Percentiles rank a stretch among this genome's conserved stretches.
Evolutionary conservation across 2,888 invertebrate species (phyloP).

Genomic region (Acanthococcus lagerstroemiae): DNA sequence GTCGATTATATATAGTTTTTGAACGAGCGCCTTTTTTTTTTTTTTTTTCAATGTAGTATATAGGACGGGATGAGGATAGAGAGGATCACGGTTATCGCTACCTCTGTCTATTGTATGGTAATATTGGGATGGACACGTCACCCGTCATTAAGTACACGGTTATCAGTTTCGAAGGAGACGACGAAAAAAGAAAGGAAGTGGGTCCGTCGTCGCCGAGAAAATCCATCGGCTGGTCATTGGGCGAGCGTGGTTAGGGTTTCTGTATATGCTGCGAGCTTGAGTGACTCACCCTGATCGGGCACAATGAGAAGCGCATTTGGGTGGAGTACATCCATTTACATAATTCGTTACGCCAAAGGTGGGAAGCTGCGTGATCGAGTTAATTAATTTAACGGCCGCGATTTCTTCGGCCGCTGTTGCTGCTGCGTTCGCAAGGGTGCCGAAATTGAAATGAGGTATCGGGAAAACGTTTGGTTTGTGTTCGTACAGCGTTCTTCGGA

Average conservation of each 20-base stretch:
- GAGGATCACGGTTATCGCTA: not conserved
- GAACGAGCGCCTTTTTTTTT: no score
- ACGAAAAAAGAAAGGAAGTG: slow-evolving; percentile 10
- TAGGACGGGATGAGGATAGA: not conserved
- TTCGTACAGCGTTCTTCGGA: no score
- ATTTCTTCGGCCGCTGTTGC: not conserved
- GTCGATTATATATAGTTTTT: no score
- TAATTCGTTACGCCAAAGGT: slow-evolving; percentile 21
- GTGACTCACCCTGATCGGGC: slow-evolving; percentile 24
- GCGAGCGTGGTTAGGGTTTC: slow-evolving; percentile 14
- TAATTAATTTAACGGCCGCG: no score
- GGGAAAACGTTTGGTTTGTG: no score
- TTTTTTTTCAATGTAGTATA: no score
- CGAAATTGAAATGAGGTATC: no score
- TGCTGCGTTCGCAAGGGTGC: not conserved
- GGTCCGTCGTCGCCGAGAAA: no score
- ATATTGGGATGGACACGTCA: slow-evolving; percentile 24
- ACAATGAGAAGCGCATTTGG: no score
- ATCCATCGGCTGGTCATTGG: slow-evolving; percentile 1
- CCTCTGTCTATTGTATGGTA: no score
- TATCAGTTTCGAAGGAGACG: not conserved
- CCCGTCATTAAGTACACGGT: slow-evolving; percentile 2
- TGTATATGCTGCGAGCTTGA: not conserved
- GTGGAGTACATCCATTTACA: slow-evolving; percentile 26
- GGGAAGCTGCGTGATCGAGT: no score